phyloP scores from a whole-genome alignment of 2,888 invertebrate genomes.

The Schrankia costaestrigalis region DNA sequence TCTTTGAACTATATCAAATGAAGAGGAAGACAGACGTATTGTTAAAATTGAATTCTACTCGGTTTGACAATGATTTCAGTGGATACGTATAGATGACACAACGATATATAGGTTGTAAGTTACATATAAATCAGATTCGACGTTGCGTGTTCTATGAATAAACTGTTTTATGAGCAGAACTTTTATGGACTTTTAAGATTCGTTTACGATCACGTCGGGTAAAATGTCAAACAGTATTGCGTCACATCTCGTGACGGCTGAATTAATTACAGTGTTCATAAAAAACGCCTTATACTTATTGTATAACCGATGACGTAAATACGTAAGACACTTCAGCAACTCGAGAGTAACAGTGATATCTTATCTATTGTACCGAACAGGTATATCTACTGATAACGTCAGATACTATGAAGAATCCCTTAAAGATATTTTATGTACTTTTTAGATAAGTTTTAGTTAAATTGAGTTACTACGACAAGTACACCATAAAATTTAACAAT shows the following conservation, averaged over 20 bases:
- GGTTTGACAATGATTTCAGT: too few relatives aligned
- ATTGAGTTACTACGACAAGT: too few relatives aligned
- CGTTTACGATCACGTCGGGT: conserved; percentile 18
- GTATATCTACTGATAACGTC: conserved; percentile 33
- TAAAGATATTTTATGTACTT: conserved; percentile 17
- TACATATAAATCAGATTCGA: too few relatives aligned
- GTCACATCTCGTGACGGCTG: conserved; percentile 38
- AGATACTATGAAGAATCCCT: conserved; percentile 20
- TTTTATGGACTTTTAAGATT: conserved; percentile 14
- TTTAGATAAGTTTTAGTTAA: background rate
- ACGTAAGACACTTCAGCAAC: conserved; percentile 31
- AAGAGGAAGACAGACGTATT: too few relatives aligned
- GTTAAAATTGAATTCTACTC: too few relatives aligned
- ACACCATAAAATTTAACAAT: too few relatives aligned
- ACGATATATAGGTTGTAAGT: too few relatives aligned
- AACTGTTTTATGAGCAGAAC: too few relatives aligned
- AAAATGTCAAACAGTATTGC: conserved; percentile 21
- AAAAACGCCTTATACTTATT: conserved; percentile 23
- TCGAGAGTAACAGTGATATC: conserved; percentile 41
- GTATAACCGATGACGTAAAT: conserved; percentile 38
- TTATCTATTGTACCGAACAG: conserved; percentile 40
- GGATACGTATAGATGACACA: too few relatives aligned
- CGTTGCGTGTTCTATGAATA: too few relatives aligned
- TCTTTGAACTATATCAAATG: too few relatives aligned
- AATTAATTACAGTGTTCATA: conserved; percentile 39